These are phyloP conservation scores for Ceratosolen fusciceps DNA, from an alignment of 1,140 invertebrate genomes.

Conservation along the genomic window DNA sequence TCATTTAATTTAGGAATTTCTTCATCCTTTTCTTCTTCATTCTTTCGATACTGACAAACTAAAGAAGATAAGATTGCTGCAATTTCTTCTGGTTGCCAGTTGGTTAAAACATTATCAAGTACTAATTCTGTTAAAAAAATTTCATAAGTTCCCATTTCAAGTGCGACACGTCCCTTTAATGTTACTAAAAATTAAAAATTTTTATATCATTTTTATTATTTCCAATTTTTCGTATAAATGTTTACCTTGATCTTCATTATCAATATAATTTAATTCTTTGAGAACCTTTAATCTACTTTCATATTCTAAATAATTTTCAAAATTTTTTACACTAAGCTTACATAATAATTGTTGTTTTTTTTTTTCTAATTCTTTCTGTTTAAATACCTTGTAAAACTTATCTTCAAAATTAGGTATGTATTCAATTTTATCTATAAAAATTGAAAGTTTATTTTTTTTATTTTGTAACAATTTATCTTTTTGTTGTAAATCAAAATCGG, in stretches of 20 bases:
- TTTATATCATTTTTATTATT: neutral
- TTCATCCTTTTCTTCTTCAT: constrained; percentile 57
- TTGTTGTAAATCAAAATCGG: constrained; percentile 37
- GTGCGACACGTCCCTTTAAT: constrained; percentile 94
- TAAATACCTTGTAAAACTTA: constrained; percentile 82
- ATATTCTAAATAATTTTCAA: constrained; percentile 92
- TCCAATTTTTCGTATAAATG: constrained; percentile 28
- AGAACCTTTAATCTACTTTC: constrained; percentile 87
- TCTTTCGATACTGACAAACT: constrained; percentile 89
- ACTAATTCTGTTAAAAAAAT: constrained; percentile 96
- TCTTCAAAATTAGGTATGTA: constrained; percentile 75
- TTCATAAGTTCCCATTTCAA: constrained; percentile 95
- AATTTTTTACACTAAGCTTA: constrained; percentile 86
- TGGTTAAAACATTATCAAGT: constrained; percentile 91
- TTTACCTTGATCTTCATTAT: constrained; percentile 79
- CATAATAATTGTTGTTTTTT: constrained; percentile 81
- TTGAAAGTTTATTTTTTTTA: neutral
- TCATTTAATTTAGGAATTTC: constrained; percentile 55
- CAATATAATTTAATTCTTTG: constrained; percentile 81
- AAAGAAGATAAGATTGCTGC: constrained; percentile 92
- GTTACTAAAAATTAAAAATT: constrained; percentile 73
- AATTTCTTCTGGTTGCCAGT: constrained; percentile 90
- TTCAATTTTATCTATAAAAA: constrained; percentile 55
- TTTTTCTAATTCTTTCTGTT: constrained; percentile 80
- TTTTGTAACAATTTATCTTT: constrained; percentile 23